Evolutionary conservation across 1,140 invertebrate genomes (phyloP), one percentile per base, ranked within the genome.

Genomic region (Uloborus diversus): DNA sequence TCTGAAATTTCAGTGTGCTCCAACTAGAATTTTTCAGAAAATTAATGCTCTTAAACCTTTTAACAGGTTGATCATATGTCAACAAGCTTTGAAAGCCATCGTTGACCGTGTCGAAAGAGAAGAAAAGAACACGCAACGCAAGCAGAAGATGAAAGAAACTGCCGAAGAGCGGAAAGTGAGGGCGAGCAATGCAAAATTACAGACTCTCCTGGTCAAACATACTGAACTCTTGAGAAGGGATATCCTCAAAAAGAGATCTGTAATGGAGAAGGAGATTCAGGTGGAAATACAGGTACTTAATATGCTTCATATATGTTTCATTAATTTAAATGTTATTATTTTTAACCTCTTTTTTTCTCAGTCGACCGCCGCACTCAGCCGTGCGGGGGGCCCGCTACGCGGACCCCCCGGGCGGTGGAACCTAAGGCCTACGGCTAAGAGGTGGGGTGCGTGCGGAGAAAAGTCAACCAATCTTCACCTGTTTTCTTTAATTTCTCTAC

Each of bases 221-320:
- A 97, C 96, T 85, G 96, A 97, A 85, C 87, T 93, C 80, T 89
- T 98, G 23, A 97, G 97, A 86, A 96, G 96, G 84, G 96, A 97
- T 83, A 97, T 98, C 73, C 89, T 96, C 42, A 94, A 95, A 83
- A 97, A 97, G 85, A 88, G 96, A 82, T 93, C 93, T 4, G 86
- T 96, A 3, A 89, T 97, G 56, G 96, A 98, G 86, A 96, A 96
- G 83, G 94, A 96, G 86, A 88, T 97, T 57, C 93, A 95, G 85
- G 91, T 93, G 82, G 94, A 96, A 84, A 96, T 98, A 85, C 92
- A 94, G 90, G 93, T 86, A 33, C 14, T 30, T 37, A 23, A n/a
- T n/a, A n/a, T n/a, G n/a, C n/a, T n/a, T n/a, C n/a, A n/a, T n/a
- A n/a, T n/a, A n/a, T n/a, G n/a, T n/a, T n/a, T n/a, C n/a, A n/a